Evolutionary conservation across 2,797 vertebrate genomes (phyloP).

Genomic region (Dicrostonyx torquatus): DNA sequence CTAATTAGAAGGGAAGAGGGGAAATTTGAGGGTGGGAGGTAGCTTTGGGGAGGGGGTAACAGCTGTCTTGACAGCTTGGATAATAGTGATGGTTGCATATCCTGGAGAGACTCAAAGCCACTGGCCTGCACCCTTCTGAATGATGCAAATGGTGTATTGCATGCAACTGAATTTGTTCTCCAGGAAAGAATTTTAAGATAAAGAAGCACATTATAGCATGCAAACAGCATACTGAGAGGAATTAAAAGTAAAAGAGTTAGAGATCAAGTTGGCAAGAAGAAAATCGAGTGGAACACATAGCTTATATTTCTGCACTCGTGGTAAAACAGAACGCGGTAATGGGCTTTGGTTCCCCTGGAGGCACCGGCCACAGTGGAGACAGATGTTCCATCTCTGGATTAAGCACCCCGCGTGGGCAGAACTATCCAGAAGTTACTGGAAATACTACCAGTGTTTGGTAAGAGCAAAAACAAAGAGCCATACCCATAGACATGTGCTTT

Average conservation of each 20-base stretch:
- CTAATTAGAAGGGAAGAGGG: background rate
- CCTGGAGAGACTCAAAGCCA: constrained; percentile 19
- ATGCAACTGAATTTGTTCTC: constrained; percentile 31
- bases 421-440: background rate
- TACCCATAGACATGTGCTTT: background rate
- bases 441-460: background rate
- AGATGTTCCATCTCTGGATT: background rate
- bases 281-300: background rate
- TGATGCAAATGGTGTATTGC: background rate
- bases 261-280: constrained; percentile 24
- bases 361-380: background rate
- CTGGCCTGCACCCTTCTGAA: background rate
- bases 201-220: background rate
- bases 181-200: constrained; percentile 24
- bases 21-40: rapidly evolving
- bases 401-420: background rate
- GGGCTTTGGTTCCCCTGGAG: background rate
- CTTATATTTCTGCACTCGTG: background rate
- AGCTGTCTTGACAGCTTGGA: background rate
- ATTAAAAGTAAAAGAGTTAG: constrained; percentile 27
- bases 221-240: background rate
- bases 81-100: background rate
- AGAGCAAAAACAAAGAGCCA: background rate
- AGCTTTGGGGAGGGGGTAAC: background rate
- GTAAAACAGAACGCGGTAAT: background rate